phyloP scores from a whole-genome alignment of 2,888 invertebrate genomes.

The Catonia carolina region DNA sequence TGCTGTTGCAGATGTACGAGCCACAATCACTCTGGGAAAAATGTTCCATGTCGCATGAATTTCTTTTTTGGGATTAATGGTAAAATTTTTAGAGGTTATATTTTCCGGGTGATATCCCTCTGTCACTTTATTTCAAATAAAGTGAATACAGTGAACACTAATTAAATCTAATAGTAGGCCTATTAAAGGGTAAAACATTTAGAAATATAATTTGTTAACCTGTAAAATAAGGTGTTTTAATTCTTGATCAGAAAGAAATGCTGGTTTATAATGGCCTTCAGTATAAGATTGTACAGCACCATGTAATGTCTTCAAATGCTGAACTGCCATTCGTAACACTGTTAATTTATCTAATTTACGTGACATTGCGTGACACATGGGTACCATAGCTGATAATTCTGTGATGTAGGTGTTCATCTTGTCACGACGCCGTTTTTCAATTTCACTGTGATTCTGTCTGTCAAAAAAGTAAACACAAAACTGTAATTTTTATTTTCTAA shows the following conservation, averaged over 20 bases:
- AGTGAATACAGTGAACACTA: no score
- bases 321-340: slow-evolving; percentile 83
- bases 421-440: slow-evolving; percentile 87
- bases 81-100: no score
- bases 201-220: no score
- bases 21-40: no score
- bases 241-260: slow-evolving; percentile 80
- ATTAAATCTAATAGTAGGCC: no score
- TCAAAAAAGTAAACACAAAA: slow-evolving; percentile 30
- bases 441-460: slow-evolving; percentile 94
- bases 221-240: slow-evolving; percentile 76
- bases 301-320: slow-evolving; percentile 66
- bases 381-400: slow-evolving; percentile 81
- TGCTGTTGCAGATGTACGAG: no score
- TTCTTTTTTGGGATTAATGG: no score
- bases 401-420: slow-evolving; percentile 96
- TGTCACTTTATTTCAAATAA: no score
- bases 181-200: no score
- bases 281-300: slow-evolving; percentile 68
- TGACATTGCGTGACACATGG: slow-evolving; percentile 90
- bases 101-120: no score
- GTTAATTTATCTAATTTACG: slow-evolving; percentile 91
- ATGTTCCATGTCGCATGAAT: no score
- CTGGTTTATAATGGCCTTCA: slow-evolving; percentile 68
- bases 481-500: neutral